Conservation (phyloP, 1,140 invertebrate species). For the Drosophila virilis region DNA sequence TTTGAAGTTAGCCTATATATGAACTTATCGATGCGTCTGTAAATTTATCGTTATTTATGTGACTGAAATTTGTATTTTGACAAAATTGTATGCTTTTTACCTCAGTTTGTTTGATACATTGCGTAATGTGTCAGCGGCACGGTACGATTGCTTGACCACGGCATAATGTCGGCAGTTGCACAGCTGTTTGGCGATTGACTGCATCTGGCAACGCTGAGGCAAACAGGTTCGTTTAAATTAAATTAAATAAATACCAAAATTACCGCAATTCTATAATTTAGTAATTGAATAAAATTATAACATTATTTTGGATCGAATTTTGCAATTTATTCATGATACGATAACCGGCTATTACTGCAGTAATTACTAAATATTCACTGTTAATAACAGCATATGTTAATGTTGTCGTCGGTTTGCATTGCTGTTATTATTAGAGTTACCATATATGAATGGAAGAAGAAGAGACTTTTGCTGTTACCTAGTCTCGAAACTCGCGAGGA, state of each 20-base stretch:
- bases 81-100: constrained; percentile 46
- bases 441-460: constrained; percentile 5
- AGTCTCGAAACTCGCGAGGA: constrained; percentile 35
- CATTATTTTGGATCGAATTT: too few species aligned
- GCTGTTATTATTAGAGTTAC: constrained; percentile 9
- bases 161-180: not conserved
- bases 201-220: constrained; percentile 19
- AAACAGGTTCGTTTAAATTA: not conserved
- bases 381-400: constrained; percentile 2
- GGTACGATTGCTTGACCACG: constrained; percentile 45
- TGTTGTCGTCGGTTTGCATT: not conserved
- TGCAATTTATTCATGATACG: not conserved
- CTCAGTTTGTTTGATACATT: constrained; percentile 60
- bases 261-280: too few species aligned
- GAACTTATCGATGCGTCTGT: constrained; percentile 13
- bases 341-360: not conserved
- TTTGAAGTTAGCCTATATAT: constrained; percentile 11
- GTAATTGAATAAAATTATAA: too few species aligned
- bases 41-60: constrained; percentile 16
- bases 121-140: constrained; percentile 61
- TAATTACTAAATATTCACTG: not conserved
- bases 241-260: not conserved
- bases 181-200: constrained; percentile 27
- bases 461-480: constrained; percentile 24
- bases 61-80: constrained; percentile 31